A percentile compares a stretch with the other conserved stretches of the same genome.
Conservation (phyloP, 1,140 invertebrate genomes). For the Calycopis cecrops region DNA sequence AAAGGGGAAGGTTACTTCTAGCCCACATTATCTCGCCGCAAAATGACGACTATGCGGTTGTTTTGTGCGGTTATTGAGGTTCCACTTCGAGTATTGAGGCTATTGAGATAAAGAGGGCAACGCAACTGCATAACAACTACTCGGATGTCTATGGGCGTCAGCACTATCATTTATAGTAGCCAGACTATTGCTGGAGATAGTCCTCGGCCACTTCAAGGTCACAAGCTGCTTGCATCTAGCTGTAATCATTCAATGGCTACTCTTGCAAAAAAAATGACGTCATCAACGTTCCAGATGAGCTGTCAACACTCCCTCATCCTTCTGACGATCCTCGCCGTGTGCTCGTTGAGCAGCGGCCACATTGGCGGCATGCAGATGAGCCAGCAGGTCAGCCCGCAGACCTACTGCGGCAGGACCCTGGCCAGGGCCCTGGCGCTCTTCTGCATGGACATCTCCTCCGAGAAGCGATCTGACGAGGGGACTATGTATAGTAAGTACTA, state of each 20-base stretch:
- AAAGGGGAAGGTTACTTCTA: too few relatives aligned
- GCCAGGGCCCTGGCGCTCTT: conserved; percentile 36
- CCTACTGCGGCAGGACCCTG: conserved; percentile 42
- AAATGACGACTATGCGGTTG: too few relatives aligned
- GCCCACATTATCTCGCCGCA: too few relatives aligned
- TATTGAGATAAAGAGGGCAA: too few relatives aligned
- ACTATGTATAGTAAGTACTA: conserved; percentile 42
- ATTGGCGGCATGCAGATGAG: conserved; percentile 30
- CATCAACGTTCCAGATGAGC: conserved; percentile 35
- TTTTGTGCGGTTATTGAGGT: too few relatives aligned
- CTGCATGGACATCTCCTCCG: conserved; percentile 31
- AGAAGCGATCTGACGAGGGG: conserved; percentile 34
- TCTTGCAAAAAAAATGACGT: not conserved
- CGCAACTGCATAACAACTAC: too few relatives aligned
- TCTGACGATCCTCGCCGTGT: conserved; percentile 21
- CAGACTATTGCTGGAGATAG: too few relatives aligned
- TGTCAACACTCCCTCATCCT: conserved; percentile 17
- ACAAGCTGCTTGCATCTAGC: too few relatives aligned
- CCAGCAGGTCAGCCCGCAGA: conserved; percentile 33
- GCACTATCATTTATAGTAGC: too few relatives aligned
- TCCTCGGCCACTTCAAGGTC: too few relatives aligned
- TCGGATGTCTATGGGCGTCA: too few relatives aligned
- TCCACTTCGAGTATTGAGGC: too few relatives aligned
- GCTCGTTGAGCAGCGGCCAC: conserved; percentile 28
- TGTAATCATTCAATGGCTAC: not conserved